Base-by-base conservation (phyloP, 2,113 vertebrate species). In the Chrysochloris asiatica region DNA sequence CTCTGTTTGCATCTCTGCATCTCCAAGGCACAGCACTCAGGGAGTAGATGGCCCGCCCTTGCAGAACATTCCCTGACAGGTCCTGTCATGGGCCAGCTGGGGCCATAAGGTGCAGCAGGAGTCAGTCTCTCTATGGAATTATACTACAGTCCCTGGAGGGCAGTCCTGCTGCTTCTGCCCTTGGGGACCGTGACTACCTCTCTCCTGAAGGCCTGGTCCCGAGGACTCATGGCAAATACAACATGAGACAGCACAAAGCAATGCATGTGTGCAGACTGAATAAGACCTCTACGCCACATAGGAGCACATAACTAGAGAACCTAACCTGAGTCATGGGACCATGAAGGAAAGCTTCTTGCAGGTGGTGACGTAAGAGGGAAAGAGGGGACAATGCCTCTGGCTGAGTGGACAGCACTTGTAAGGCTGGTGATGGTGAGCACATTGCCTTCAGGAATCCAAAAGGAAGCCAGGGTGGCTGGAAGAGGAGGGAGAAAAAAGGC, bases 61-160 rank as follows among this genome's bases (percentile, higher is more conserved):
- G 14, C 13, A 52, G 54, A 83, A 73, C 28, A 65, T 43, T 52
- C 14, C 30, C 63, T 48, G 21, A 36, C 4, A 22, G n/a, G n/a
- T 59, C 45, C 33, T 2, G 38, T 24, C 43, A 47, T 33, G 47
- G 30, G 17, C 67, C 24, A 38, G 22, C 41, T 47, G 48, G 3
- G 30, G 19, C 38, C 67, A 38, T 9, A n/a, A 21, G 28, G 50
- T 24, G 78, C 28, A 59, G 33, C 72, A 43, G 38, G 7, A 48
- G 22, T 48, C 65, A 67, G 30, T 5, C 43, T 21, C 28, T 47
- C n/a, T 72, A 22, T 82, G 24, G 52, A 36, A 71, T 41, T 33
- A 33, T 28, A 52, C 33, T n/a, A n/a, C n/a, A n/a, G n/a, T n/a
- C 38, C 1, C 1, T 6, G 16, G 8, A 7, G 3, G 36, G 10